Evolutionary conservation across 2,888 invertebrate genomes (phyloP).

Genomic region (Phengaris arion): DNA sequence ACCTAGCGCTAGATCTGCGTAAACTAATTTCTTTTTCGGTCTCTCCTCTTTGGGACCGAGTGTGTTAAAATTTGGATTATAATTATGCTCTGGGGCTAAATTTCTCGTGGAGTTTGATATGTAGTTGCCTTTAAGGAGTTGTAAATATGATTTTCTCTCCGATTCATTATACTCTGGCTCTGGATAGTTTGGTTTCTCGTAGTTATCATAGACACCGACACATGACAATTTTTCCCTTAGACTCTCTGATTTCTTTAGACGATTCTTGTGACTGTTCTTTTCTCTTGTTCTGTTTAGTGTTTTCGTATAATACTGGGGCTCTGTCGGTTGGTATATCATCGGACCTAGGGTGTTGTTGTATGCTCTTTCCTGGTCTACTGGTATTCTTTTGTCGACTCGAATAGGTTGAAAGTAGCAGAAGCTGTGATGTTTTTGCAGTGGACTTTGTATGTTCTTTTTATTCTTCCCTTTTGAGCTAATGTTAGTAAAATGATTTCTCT

Average conservation of each 20-base stretch:
- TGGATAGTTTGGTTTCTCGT: conserved; percentile 71
- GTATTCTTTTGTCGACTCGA: conserved; percentile 79
- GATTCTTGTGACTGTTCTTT: conserved; percentile 69
- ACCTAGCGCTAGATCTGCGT: conserved; percentile 77
- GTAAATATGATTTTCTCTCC: conserved; percentile 69
- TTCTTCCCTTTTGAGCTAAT: conserved; percentile 72
- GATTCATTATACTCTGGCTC: conserved; percentile 70
- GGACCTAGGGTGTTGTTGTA: conserved; percentile 74
- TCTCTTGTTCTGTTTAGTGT: conserved; percentile 73
- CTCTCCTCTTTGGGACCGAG: conserved; percentile 67
- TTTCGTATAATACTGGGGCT: conserved; percentile 70
- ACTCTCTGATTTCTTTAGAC: conserved; percentile 75
- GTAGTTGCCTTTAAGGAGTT: conserved; percentile 71
- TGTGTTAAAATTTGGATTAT: conserved; percentile 60
- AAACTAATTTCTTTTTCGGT: conserved; percentile 74
- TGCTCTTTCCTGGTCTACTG: conserved; percentile 67
- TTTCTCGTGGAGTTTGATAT: conserved; percentile 75
- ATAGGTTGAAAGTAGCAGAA: conserved; percentile 84
- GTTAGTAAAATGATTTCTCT: conserved; percentile 78
- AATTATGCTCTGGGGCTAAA: conserved; percentile 61
- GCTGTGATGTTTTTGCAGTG: conserved; percentile 82
- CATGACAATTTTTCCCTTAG: conserved; percentile 73
- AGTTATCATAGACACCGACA: conserved; percentile 73
- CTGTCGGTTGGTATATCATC: conserved; percentile 68
- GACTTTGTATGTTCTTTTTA: conserved; percentile 83